A percentile compares a stretch with the other conserved stretches of the same genome.
Conservation (phyloP, 2,113 vertebrate genomes). For the Clinocottus analis region DNA sequence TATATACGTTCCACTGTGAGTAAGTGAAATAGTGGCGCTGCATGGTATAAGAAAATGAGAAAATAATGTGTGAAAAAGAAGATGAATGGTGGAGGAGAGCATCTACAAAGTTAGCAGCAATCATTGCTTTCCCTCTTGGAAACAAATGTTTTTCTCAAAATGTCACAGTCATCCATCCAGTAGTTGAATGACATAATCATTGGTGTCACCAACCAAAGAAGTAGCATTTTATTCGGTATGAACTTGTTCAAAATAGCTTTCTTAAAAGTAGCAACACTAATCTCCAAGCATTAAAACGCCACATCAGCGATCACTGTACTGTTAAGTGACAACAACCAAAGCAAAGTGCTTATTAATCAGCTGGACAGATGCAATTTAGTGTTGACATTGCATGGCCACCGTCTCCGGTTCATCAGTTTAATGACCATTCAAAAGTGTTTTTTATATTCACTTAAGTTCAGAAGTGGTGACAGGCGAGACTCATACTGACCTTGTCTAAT, state of each 20-base stretch:
- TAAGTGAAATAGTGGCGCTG: background rate
- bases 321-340: background rate
- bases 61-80: background rate
- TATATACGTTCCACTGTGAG: background rate
- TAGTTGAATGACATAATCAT: background rate
- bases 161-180: background rate
- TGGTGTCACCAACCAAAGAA: background rate
- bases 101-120: background rate
- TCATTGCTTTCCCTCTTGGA: background rate
- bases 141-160: background rate
- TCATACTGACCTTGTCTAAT: slow-evolving; percentile 42
- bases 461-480: slow-evolving; percentile 32
- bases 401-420: background rate
- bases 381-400: background rate
- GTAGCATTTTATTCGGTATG: background rate
- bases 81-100: background rate
- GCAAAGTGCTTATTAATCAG: slow-evolving; percentile 11
- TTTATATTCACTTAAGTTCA: slow-evolving; percentile 18
- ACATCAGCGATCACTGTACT: background rate
- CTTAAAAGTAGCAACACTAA: background rate
- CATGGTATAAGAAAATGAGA: background rate
- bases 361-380: slow-evolving; percentile 1
- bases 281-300: background rate
- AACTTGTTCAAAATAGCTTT: background rate
- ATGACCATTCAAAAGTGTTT: slow-evolving; percentile 14